Base-by-base conservation (phyloP, 2,888 invertebrate genomes). In the Caenorhabditis sinica region DNA sequence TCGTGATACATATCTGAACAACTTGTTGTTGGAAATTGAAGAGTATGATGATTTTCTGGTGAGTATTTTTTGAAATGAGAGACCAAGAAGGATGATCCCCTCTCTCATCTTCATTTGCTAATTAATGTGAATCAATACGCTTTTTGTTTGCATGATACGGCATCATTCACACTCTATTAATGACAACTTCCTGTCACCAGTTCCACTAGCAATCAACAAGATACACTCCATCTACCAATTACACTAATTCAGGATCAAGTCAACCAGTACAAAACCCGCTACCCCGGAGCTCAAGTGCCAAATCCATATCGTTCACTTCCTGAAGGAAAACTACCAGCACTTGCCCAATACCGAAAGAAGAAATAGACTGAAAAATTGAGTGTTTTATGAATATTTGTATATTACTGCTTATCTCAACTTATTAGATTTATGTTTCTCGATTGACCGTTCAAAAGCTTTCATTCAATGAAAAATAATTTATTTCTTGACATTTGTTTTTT, bases 31-130 rank as follows among this genome's bases (percentile, higher is more conserved):
- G 51, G 88, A 88, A 80, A 83, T 88, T 61, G 88, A 88, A 40
- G 88, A 88, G 60, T 88, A 88, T 28, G 88, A 88, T 71, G 88
- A 88, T 60, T 88, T 88, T 36, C 49, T 88, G 86, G 88, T 87
- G 49, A 58, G 77, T 69, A 28, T 8, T 8, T 53, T 53, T 53
- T 23, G 5, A 36, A n/a, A n/a, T n/a, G 33, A 4, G 33, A 36
- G 5, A 36, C 9, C 33, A 36, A 36, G 33, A 6, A 36, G 9
- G 4, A 4, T 4, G 33, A 6, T 36, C 33, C 33, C 5, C 33
- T 36, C 9, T 36, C 33, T 9, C 5, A 4, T 36, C 9, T 36
- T 40, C 11, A 40, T 40, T 11, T 13, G 28, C 20, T 20, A 20
- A 49, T 49, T 49, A 15, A 28, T 15, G 5, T 11, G 28, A 11